Evolutionary conservation across 1,140 invertebrate genomes (phyloP), one percentile per base, ranked within the genome.

Genomic region (Tribolium madens): DNA sequence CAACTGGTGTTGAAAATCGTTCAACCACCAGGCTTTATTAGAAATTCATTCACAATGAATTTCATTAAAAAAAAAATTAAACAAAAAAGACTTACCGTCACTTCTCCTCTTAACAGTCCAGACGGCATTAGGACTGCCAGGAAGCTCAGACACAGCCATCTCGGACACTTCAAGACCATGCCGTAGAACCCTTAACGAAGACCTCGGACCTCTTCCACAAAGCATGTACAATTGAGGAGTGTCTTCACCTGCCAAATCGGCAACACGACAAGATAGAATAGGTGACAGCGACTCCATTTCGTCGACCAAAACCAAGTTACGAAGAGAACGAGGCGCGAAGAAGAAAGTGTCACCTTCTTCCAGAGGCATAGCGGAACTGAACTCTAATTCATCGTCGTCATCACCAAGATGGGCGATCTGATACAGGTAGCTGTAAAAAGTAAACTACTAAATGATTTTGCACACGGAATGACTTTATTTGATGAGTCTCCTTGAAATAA

Each of bases 331-430:
- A 10, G 98, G 97, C 4, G 96, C 97, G 88, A 99, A 99, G 88
- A 99, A 99, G 86, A 99, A 99, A 2, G 98, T 99, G 81, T 99
- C 98, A 3, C 97, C 98, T 87, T 99, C 98, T 86, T 99, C 98
- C 36, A 99, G 85, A 1, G 97, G 97, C 94, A 98, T 98, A 7
- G 96, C 96, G 50, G 97, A 99, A 86, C 97, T 99, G 84, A 99
- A 99, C 86, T 99, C 97, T 2, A 98, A 96, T 83, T 99, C 98
- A 87, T 99, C 98, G 87, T 99, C 98, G 86, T 99, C 97, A 89
- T 99, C 98, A 26, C 98, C 98, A 77, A 99, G 89, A 87, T 99
- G 96, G 10, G 98, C 97, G 86, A 99, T 99, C 91, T 99, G 98
- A 84, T 99, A 99, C 0, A 99, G 86, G 84, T 97, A 97, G 86